Percentiles rank a stretch among this genome's conserved stretches.
Evolutionary conservation across 1,140 invertebrate genomes (phyloP).

Genomic region (Pseudomyrmex gracilis): DNA sequence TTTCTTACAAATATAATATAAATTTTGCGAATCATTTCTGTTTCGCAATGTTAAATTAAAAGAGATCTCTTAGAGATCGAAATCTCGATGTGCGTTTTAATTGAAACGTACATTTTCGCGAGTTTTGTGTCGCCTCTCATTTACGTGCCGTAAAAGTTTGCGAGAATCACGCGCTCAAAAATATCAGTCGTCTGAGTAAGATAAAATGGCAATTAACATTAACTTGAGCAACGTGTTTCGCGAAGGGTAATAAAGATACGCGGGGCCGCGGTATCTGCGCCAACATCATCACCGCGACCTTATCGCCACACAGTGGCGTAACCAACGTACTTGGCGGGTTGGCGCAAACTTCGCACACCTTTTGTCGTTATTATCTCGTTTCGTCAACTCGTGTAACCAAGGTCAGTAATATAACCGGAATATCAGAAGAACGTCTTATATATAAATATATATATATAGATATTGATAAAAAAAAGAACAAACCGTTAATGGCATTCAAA

Average conservation of each 20-base stretch:
- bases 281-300: constrained; percentile 75
- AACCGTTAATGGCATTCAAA: background rate
- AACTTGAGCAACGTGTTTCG: constrained; percentile 74
- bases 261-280: constrained; percentile 69
- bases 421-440: background rate
- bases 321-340: constrained; percentile 37
- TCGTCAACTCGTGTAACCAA: constrained; percentile 48
- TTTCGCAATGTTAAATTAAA: background rate
- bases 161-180: constrained; percentile 79
- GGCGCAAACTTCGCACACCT: constrained; percentile 30
- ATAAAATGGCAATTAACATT: constrained; percentile 84
- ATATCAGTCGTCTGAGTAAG: constrained; percentile 79
- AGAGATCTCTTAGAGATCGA: constrained; percentile 12
- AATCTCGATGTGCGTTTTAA: background rate
- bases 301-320: constrained; percentile 77
- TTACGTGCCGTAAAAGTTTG: constrained; percentile 74
- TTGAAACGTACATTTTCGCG: constrained; percentile 22
- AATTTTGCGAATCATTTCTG: background rate
- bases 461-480: background rate
- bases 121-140: constrained; percentile 13
- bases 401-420: constrained; percentile 46
- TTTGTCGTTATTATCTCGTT: background rate
- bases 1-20: background rate
- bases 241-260: constrained; percentile 84
- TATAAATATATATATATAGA: background rate